Conservation (phyloP, 2,888 invertebrate species). For the Chrysolina haemoptera region DNA sequence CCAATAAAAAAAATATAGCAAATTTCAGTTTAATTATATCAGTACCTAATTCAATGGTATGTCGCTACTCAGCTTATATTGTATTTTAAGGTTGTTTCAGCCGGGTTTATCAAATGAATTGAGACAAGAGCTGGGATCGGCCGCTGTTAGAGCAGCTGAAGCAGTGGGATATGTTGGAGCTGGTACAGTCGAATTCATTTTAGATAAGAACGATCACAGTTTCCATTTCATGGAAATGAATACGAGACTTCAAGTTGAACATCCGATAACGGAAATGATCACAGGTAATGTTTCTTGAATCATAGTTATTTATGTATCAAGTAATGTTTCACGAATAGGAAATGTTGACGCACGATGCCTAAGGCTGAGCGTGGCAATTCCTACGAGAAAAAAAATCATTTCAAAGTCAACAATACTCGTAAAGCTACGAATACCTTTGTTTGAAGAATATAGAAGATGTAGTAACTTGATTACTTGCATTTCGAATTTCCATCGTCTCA, state of each 20-base stretch:
- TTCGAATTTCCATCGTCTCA: too few relatives aligned
- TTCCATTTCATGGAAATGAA: conserved; percentile 99
- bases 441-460: too few relatives aligned
- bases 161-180: conserved; percentile 98
- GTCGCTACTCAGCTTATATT: background rate
- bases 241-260: conserved; percentile 95
- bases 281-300: conserved; percentile 74
- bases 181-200: conserved; percentile 98
- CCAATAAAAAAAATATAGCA: background rate
- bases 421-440: too few relatives aligned
- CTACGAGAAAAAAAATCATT: too few relatives aligned
- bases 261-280: conserved; percentile 98
- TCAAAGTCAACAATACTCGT: too few relatives aligned
- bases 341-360: too few relatives aligned
- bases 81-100: conserved; percentile 69
- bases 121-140: conserved; percentile 84
- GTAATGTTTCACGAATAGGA: too few relatives aligned
- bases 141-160: conserved; percentile 93
- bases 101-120: conserved; percentile 87
- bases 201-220: conserved; percentile 86
- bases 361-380: too few relatives aligned
- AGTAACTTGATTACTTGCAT: too few relatives aligned
- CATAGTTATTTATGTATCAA: background rate
- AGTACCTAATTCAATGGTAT: background rate
- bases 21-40: background rate